Evolutionary conservation across 2,888 invertebrate genomes (phyloP), one percentile per base, ranked within the genome.

Genomic region (Nomada ferruginata): DNA sequence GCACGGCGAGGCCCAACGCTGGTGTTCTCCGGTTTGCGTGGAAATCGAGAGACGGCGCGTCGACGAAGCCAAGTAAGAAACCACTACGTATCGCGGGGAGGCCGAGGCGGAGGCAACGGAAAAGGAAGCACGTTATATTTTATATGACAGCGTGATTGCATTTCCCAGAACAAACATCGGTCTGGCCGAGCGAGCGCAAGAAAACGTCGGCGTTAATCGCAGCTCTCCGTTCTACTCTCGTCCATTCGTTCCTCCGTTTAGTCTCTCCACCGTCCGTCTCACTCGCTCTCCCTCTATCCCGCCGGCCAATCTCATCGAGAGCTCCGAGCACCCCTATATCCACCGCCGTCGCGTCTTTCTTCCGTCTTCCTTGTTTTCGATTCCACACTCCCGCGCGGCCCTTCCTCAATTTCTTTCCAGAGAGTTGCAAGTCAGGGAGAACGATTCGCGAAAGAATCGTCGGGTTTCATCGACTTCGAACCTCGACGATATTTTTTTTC

Each of bases 161-260:
- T 88, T 90, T 91, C 87, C 91, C 87, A 90, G 90, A 91, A 91
- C 90, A 91, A 91, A 89, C 89, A 90, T 90, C 82, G 86, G 73
- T 85, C 80, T 83, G 82, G 82, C 79, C 79, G 85, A 85, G 84
- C 83, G 63, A 78, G 74, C 84, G 83, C 80, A 89, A 89, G 87
- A 89, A 89, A 88, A 88, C 87, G 87, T 89, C 84, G 84, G 84
- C 89, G 88, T 87, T 88, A 88, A 88, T 89, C 88, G 88, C 73
- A 61, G 64, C 78, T 65, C 69, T 69, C 63, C 72, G 66, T 64
- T 76, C 64, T 52, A 44, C 47, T 69, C 23, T 26, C 44, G 47
- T 60, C 57, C 44, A 42, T 76, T 60, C 71, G 36, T 65, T 64
- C 29, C 44, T 65, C 52, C 13, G 7, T 57, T 26, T 47, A 63